Evolutionary conservation across 2,888 invertebrate genomes (phyloP), one percentile per base, ranked within the genome.

Genomic region (Phymatocera aterrima): DNA sequence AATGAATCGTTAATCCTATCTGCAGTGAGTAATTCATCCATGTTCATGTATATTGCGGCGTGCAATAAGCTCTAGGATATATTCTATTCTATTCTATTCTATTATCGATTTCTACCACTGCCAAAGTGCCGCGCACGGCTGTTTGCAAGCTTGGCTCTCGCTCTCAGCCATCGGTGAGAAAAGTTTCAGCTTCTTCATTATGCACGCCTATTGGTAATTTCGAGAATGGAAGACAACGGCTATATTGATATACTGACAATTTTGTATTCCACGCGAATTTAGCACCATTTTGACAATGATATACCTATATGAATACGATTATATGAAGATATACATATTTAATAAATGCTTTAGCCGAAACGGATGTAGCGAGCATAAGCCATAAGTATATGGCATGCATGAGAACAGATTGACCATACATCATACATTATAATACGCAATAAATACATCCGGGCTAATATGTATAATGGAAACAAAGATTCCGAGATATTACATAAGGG

Each of bases 51-150:
- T 64, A 34, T 18, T 37, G 72, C 34, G 51, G 51, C 51, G 43
- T 72, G 72, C 51, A 34, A 51, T 72, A 51, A 31, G n/a, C n/a
- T n/a, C 28, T 72, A 51, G 72, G 51, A 72, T 72, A 72, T 72
- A 72, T 72, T 72, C 72, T 72, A 72, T 72, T 72, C 72, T 72
- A 72, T 72, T 72, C 72, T 72, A 72, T 72, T 72, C 72, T 72
- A 72, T 51, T 72, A 72, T 72, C 72, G 72, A 72, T 72, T 72
- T 72, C 72, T 72, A 72, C 72, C 72, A 72, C 51, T 72, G 72
- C 72, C 72, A 72, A 72, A 51, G 48, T 72, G 72, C 72, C 72
- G 72, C 72, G 72, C 72, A 72, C 72, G 72, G 51, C 72, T 72
- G 72, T 72, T 72, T 51, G 72, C 72, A 51, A 72, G 12, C 68